These are phyloP conservation scores for Zapus hudsonius DNA, from an alignment of 2,113 vertebrate species.

Conservation along the genomic window DNA sequence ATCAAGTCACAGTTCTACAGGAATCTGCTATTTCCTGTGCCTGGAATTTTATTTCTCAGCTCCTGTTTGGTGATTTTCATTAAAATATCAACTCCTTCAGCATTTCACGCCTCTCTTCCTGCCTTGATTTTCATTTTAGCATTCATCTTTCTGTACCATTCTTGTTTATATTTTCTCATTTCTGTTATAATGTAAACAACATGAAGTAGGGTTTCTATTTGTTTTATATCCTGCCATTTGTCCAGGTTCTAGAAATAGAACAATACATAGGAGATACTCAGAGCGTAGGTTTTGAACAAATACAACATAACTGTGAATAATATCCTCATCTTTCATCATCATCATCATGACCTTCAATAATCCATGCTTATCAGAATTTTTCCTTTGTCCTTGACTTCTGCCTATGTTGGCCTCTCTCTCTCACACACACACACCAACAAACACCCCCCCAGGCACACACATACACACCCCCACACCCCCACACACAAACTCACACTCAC, in stretches of 20 bases:
- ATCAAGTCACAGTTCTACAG: neutral
- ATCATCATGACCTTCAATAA: neutral
- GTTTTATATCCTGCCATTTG: neutral
- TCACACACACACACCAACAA: neutral
- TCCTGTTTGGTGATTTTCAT: neutral
- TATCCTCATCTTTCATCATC: neutral
- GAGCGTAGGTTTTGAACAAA: neutral
- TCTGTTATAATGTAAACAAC: neutral
- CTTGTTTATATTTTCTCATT: neutral
- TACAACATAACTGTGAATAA: neutral
- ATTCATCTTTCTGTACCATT: neutral
- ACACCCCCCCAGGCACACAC: too few species aligned
- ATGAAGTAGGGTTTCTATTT: neutral
- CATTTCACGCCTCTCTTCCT: neutral
- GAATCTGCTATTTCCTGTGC: neutral
- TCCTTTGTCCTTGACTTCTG: neutral
- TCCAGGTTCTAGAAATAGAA: neutral
- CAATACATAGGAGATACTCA: neutral
- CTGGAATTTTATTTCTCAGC: neutral
- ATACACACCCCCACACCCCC: too few species aligned
- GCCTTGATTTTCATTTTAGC: neutral
- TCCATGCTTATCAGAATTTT: neutral
- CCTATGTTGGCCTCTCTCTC: neutral
- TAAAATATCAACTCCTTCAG: neutral
- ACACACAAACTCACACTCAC: too few species aligned